A percentile compares a stretch with the other conserved stretches of the same genome.
phyloP scores from a whole-genome alignment of 2,888 invertebrate species.

The Minunthozetes semirufus region DNA sequence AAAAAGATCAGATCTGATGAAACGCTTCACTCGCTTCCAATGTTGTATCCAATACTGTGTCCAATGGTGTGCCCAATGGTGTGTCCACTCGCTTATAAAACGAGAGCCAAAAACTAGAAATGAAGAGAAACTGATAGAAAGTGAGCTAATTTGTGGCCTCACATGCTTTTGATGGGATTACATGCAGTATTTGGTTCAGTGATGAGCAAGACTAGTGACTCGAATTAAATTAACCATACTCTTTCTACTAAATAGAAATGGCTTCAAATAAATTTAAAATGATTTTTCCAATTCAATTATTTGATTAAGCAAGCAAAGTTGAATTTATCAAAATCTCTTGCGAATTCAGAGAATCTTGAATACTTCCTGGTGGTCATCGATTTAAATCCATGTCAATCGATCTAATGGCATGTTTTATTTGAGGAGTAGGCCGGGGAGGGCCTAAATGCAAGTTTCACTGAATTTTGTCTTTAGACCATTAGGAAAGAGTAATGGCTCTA shows the following conservation, averaged over 20 bases:
- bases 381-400: conserved; percentile 13
- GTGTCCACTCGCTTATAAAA: conserved; percentile 13
- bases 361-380: no score
- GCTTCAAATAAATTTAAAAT: no score
- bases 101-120: background rate
- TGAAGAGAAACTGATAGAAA: conserved; percentile 11
- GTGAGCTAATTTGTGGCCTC: conserved; percentile 26
- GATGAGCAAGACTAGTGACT: no score
- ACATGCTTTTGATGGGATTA: conserved; percentile 24
- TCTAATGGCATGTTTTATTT: conserved; percentile 18
- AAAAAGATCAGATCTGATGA: background rate
- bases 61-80: conserved; percentile 2
- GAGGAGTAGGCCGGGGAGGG: background rate
- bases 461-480: no score
- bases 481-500: no score
- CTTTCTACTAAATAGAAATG: no score
- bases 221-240: no score
- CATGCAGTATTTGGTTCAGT: conserved; percentile 1
- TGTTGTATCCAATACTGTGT: background rate
- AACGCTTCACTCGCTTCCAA: background rate
- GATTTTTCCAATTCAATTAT: no score
- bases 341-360: no score
- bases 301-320: no score
- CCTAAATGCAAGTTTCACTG: no score
- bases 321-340: no score